Conservation (phyloP, 2,797 vertebrate genomes). For the Tragelaphus eurycerus region DNA sequence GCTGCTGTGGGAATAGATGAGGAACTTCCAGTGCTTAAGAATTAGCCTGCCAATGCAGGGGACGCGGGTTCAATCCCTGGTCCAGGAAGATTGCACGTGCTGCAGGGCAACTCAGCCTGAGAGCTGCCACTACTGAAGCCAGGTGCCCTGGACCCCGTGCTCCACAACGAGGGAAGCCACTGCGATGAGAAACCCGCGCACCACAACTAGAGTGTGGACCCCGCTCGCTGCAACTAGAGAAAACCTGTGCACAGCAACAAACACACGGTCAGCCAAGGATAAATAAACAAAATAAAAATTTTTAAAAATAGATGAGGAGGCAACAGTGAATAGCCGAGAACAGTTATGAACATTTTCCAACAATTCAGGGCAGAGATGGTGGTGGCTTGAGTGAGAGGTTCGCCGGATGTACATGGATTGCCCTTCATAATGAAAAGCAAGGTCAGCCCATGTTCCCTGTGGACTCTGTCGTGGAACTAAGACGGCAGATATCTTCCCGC, state of each 20-base stretch:
- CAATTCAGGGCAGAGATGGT: no score
- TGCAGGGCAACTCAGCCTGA: neutral
- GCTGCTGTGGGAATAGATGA: neutral
- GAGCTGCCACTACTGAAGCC: neutral
- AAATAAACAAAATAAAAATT: neutral
- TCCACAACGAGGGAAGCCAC: neutral
- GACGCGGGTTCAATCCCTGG: neutral
- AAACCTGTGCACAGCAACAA: neutral
- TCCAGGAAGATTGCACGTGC: neutral
- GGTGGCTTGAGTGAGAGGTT: neutral
- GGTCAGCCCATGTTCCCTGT: accelerated
- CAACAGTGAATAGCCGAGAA: accelerated
- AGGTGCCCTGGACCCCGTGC: neutral
- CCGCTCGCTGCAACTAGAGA: neutral
- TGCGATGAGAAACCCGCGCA: accelerated
- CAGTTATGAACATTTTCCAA: accelerated
- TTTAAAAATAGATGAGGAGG: neutral
- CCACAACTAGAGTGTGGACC: neutral
- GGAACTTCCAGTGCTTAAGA: neutral
- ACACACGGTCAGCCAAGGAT: neutral
- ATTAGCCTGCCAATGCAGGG: neutral
- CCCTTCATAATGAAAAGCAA: accelerated
- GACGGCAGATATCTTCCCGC: accelerated
- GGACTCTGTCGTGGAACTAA: accelerated
- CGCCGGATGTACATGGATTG: accelerated